Evolutionary conservation across 2,888 invertebrate species (phyloP).

Genomic region (Pardosa pseudoannulata): DNA sequence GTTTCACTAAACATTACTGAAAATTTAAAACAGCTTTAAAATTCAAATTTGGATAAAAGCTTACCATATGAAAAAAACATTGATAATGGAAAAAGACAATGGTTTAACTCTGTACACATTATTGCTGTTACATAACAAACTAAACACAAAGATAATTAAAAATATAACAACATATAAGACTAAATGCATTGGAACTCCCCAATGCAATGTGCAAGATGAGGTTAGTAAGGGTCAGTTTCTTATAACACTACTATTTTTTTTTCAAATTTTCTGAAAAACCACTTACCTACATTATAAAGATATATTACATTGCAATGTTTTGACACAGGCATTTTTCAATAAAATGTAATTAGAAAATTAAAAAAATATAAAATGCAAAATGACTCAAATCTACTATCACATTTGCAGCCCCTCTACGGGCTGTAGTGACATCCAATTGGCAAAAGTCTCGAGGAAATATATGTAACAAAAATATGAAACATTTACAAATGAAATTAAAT

Average conservation of each 20-base stretch:
- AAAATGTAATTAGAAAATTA: conserved; percentile 13
- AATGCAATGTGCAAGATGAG: conserved; percentile 15
- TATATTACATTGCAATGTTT: neutral
- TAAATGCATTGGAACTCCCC: neutral
- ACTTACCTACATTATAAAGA: neutral
- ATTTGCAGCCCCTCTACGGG: conserved; percentile 21
- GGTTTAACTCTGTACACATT: neutral
- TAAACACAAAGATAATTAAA: neutral
- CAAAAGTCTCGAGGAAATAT: conserved; percentile 20
- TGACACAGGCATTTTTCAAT: neutral
- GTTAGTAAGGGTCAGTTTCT: neutral
- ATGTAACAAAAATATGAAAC: conserved; percentile 41
- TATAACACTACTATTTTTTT: neutral
- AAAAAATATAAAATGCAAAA: conserved; percentile 33
- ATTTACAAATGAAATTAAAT: conserved; percentile 15
- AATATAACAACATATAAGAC: neutral
- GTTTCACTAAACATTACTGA: no score
- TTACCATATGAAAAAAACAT: no score
- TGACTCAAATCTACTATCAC: conserved; percentile 24
- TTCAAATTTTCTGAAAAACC: neutral
- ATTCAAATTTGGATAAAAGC: no score
- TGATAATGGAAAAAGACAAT: no score
- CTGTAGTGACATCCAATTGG: conserved; percentile 16
- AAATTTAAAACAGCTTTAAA: no score
- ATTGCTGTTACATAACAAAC: neutral